Base-by-base conservation (phyloP, 2,113 vertebrate species). In the Delphinapterus leucas region DNA sequence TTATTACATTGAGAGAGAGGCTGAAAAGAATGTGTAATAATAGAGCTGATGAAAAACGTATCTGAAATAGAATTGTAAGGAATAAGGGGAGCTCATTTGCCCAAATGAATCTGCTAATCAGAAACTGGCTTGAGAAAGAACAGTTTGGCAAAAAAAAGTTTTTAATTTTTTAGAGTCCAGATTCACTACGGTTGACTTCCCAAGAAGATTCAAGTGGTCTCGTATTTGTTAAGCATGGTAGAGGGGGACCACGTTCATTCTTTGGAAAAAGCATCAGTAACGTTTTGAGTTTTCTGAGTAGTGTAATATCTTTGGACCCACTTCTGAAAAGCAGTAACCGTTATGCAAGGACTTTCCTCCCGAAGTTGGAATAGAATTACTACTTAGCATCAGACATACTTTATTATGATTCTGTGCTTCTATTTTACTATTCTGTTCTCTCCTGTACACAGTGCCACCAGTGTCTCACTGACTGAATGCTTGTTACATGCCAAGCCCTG, bases 21-120 rank as follows among this genome's bases (percentile, higher is more conserved):
- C 74, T 95, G 83, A 83, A 93, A 97, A 95, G 88, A 92, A 83
- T 93, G 91, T 91, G 38, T 80, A 97, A 91, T 91, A 96, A 95
- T 7, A 84, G 33, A 96, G 70, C 60, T 88, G 86, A 84, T 93
- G 93, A 94, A 97, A 96, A 97, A 96, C 0, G 18, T 28, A 92
- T 79, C 83, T 96, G 55, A 96, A 95, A 65, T 58, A 68, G 67
- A 80, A 53, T 58, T 86, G 1, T 44, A 93, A 92, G 60, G 81
- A 95, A 89, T 21, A 92, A 80, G 49, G 44, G 63, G 49, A 76
- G 25, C 26, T 94, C 68, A 61, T 80, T 41, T 67, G 33, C n/a
- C 68, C 58, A 79, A 53, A 74, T 53, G 67, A 92, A n/a, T 33
- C 38, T 71, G 36, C 38, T 91, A 25, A 73, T 91, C 53, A 93